Evolutionary conservation across 2,113 vertebrate genomes (phyloP), one percentile per base, ranked within the genome.

Genomic region (Opisthocomus hoazin): DNA sequence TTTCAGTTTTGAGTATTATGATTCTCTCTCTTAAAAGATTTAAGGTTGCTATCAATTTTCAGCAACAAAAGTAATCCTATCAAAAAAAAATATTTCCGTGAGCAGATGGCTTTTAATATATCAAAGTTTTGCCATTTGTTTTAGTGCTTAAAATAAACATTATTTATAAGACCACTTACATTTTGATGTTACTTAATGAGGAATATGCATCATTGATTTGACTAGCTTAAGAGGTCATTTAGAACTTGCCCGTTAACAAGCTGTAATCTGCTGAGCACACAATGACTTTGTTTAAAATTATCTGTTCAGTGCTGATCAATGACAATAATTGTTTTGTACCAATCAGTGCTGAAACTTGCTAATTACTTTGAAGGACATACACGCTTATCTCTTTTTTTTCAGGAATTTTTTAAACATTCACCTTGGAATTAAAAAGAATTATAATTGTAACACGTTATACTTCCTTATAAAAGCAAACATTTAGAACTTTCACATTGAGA

Each of bases 211-310:
- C 99, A 99, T 99, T 98, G 99, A 99, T 99, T 99, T 99, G 98
- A 99, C 98, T 99, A 99, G 99, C 98, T 98, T 98, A 98, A 99
- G 98, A 99, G 99, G 99, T 99, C 99, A 99, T 98, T 98, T 99
- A 99, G 98, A 99, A 99, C 98, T 99, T 97, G 95, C 98, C 97
- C 46, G 97, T 98, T 98, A 98, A 98, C 98, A 98, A 98, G 98
- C 98, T 98, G 97, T 98, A 98, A 98, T 98, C 98, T 99, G 99
- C 98, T 98, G 98, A 98, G 98, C 98, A 97, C 94, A 99, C 99
- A 99, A 99, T 99, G 99, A 99, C 99, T 99, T 99, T 99, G 99
- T 99, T 99, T 99, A 99, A 99, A 99, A 99, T 99, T 98, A 99
- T 99, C 98, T 99, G 98, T 99, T 99, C 98, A 98, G 97, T 98